These are phyloP conservation scores for Zosterops pallidus DNA, from an alignment of 2,113 vertebrate genomes.

Conservation along the genomic window DNA sequence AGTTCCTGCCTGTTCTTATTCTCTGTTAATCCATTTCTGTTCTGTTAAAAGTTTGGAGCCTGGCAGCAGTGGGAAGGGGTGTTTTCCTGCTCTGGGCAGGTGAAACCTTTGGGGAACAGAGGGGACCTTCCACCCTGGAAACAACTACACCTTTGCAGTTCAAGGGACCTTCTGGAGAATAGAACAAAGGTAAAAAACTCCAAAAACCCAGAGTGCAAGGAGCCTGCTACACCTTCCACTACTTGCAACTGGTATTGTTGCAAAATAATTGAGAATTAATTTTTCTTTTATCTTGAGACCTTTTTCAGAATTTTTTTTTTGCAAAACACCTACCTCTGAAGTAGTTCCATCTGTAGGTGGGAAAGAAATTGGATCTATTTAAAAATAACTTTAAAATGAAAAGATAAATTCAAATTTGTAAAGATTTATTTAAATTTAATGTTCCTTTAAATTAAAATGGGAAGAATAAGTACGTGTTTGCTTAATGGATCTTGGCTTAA, in stretches of 20 bases:
- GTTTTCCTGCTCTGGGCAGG: neutral
- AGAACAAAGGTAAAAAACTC: neutral
- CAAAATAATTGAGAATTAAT: neutral
- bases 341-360: neutral
- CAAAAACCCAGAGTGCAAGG: rapidly evolving
- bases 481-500: neutral
- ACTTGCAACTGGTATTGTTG: neutral
- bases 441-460: neutral
- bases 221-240: neutral
- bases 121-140: neutral
- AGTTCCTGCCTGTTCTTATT: neutral
- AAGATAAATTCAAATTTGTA: neutral
- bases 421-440: neutral
- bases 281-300: neutral
- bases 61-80: neutral
- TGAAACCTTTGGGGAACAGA: neutral
- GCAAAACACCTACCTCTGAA: neutral
- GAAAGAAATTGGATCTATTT: neutral
- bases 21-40: neutral
- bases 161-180: neutral
- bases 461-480: neutral
- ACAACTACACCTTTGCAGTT: neutral
- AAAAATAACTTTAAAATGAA: neutral
- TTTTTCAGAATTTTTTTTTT: neutral
- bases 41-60: neutral